These are phyloP conservation scores for Acanthis flammea DNA, from an alignment of 2,797 vertebrate genomes.

Conservation along the genomic window DNA sequence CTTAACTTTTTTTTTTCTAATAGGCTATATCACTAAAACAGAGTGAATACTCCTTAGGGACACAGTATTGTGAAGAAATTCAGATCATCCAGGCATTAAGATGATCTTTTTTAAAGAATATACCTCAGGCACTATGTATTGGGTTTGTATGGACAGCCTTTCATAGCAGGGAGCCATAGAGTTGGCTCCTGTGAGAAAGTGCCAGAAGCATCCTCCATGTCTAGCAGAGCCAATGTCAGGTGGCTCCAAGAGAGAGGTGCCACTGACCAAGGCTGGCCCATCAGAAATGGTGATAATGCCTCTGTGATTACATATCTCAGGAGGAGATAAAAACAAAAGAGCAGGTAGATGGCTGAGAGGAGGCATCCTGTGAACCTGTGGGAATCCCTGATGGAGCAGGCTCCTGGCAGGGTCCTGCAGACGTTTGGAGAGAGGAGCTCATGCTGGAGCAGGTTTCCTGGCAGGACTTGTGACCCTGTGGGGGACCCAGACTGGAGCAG, in stretches of 20 bases:
- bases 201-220: not conserved
- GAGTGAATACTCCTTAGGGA: not conserved
- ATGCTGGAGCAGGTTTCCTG: not conserved
- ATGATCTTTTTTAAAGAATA: not conserved
- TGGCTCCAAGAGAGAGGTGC: not conserved
- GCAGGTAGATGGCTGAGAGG: not conserved
- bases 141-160: not conserved
- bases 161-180: not conserved
- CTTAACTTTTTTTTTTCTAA: not conserved
- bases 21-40: not conserved
- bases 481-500: not conserved
- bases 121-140: not conserved
- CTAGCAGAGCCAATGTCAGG: not conserved
- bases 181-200: not conserved
- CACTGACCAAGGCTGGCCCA: not conserved
- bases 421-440: accelerated
- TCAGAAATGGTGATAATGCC: accelerated
- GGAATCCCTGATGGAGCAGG: not conserved
- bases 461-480: not conserved
- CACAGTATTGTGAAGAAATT: not conserved
- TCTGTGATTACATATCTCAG: not conserved
- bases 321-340: not conserved
- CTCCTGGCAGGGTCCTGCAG: not conserved
- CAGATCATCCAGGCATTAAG: not conserved
- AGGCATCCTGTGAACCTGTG: not conserved